Base-by-base conservation (phyloP, 2,797 vertebrate species). In the Argya squamiceps region DNA sequence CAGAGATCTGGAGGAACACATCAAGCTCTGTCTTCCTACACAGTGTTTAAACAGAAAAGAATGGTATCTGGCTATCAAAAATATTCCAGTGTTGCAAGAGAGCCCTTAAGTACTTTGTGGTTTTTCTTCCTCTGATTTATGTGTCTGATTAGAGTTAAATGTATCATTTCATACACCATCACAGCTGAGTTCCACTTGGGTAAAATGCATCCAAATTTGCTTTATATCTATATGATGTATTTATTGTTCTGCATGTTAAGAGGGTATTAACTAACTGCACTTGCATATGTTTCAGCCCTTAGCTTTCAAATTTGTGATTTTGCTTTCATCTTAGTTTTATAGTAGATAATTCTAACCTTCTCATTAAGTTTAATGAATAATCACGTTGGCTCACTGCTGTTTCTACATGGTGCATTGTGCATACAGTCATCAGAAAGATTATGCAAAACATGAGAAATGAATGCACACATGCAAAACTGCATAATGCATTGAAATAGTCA, bases 331-430 rank as follows among this genome's bases (percentile, higher is more conserved):
- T 85, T 92, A 62, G 29, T 94, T 95, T 94, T 95, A 84, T 52
- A 77, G 68, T 58, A 86, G 78, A 53, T 97, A 91, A 96, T 93
- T 95, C 92, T 93, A 93, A 94, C 86, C 80, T 90, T 79, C 89
- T 97, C 89, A 96, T 97, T 97, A 97, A 91, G 92, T 70, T 84
- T 97, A 91, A 97, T 96, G 89, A 93, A 49, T 52, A 93, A 92
- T 92, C 95, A 74, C 10, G 43, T 65, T 56, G 79, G 59, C 52
- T 93, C 43, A 84, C 91, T 93, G 64, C 53, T 95, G 50, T 88
- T 94, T 92, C 82, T 88, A 36, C 18, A 24, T 39, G 29, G 73
- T 68, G 58, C 29, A 10, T 92, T 92, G 36, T 84, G n/a, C 81
- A 74, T 22, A 39, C 16, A 88, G 85, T 84, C 68, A 93, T 97